Conservation (phyloP, 2,113 vertebrate genomes). For the Geococcyx californianus region DNA sequence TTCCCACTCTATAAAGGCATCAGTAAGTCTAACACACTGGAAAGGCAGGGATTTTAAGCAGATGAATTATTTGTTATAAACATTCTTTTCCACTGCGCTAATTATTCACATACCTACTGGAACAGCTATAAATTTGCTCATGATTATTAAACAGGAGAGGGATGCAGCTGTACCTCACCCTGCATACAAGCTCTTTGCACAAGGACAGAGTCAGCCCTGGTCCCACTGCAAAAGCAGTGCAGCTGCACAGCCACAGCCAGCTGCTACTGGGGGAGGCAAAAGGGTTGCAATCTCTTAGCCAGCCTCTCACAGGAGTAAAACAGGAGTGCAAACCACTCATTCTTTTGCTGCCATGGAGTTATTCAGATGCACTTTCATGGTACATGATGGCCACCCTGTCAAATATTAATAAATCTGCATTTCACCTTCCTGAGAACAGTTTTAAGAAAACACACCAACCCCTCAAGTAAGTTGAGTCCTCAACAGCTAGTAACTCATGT, state of each 20-base stretch:
- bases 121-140: neutral
- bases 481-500: neutral
- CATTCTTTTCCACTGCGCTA: neutral
- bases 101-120: neutral
- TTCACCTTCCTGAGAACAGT: neutral
- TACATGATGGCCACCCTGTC: neutral
- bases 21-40: neutral
- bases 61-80: conserved; percentile 8
- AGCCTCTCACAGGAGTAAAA: neutral
- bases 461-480: neutral
- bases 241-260: conserved; percentile 11
- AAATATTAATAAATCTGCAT: neutral
- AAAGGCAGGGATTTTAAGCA: neutral
- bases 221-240: neutral
- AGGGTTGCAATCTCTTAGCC: neutral
- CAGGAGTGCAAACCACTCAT: neutral
- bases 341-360: neutral
- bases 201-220: neutral
- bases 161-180: conserved; percentile 5
- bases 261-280: neutral
- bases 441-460: neutral
- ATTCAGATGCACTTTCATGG: neutral
- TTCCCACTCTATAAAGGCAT: neutral
- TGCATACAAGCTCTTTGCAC: neutral
- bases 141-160: conserved; percentile 12